Percentiles rank a stretch among this genome's conserved stretches.
phyloP scores from a whole-genome alignment of 2,888 invertebrate species.

The Pollenia labialis region DNA sequence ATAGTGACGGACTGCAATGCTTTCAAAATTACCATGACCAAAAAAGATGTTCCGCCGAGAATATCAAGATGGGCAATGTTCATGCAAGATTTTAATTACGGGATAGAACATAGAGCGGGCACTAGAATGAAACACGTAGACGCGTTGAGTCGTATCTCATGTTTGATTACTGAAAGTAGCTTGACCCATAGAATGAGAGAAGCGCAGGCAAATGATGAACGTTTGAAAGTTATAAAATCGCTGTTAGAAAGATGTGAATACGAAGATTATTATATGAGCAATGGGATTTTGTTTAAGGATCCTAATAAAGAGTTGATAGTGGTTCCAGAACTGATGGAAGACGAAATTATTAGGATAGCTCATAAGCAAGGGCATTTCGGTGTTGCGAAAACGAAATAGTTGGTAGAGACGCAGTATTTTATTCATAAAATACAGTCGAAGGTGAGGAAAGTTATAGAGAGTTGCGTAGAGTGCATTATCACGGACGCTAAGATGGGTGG shows the following conservation, averaged over 20 bases:
- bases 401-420: no score
- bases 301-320: no score
- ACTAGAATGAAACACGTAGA: slow-evolving; percentile 67
- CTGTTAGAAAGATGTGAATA: slow-evolving; percentile 52
- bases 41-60: slow-evolving; percentile 67
- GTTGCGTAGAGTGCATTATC: background rate
- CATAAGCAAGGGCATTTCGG: no score
- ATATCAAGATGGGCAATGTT: slow-evolving; percentile 65
- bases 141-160: slow-evolving; percentile 63
- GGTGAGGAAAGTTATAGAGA: slow-evolving; percentile 63
- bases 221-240: slow-evolving; percentile 49
- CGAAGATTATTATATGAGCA: slow-evolving; percentile 40
- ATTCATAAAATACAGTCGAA: background rate
- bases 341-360: no score
- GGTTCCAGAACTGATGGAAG: no score
- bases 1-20: slow-evolving; percentile 39
- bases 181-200: slow-evolving; percentile 47
- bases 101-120: slow-evolving; percentile 61
- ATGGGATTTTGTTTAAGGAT: no score
- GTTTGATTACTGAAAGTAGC: slow-evolving; percentile 41
- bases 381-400: no score
- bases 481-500: background rate
- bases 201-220: slow-evolving; percentile 55
- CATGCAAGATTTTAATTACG: slow-evolving; percentile 64
- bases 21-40: slow-evolving; percentile 76